A percentile compares a stretch with the other conserved stretches of the same genome.
These are phyloP conservation scores for Clamator glandarius DNA, from an alignment of 2,797 vertebrate genomes.

Conservation along the genomic window DNA sequence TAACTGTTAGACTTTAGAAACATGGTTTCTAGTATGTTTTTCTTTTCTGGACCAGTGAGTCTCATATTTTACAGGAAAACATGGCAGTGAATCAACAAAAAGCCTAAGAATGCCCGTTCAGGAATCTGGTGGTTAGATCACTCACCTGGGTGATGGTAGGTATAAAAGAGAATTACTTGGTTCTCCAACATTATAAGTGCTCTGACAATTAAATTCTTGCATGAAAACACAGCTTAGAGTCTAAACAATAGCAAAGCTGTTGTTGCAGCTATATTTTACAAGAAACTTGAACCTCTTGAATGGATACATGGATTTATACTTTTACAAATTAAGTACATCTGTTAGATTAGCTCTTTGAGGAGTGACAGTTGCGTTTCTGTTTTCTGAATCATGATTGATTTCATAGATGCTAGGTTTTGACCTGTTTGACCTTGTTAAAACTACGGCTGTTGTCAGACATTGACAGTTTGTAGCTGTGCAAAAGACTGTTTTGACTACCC, in stretches of 20 bases:
- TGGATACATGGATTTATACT: background rate
- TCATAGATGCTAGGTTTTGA: background rate
- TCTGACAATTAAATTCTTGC: background rate
- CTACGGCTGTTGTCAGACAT: background rate
- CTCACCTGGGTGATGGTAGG: background rate
- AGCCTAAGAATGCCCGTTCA: background rate
- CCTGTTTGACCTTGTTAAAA: background rate
- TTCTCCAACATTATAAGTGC: background rate
- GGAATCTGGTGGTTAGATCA: background rate
- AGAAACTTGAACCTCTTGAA: background rate
- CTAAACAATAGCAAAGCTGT: background rate
- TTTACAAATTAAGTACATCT: background rate
- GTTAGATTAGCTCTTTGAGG: background rate
- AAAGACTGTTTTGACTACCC: background rate
- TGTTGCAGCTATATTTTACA: background rate
- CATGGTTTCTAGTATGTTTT: background rate
- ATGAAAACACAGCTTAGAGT: background rate
- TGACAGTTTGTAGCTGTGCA: background rate
- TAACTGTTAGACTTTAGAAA: background rate
- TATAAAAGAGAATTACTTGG: background rate
- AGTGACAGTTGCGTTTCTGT: background rate
- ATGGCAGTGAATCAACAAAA: background rate
- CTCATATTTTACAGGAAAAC: background rate
- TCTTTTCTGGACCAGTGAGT: background rate
- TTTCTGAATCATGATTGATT: conserved; percentile 13